Evolutionary conservation across 2,888 invertebrate genomes (phyloP).

Genomic region (Belgica antarctica): DNA sequence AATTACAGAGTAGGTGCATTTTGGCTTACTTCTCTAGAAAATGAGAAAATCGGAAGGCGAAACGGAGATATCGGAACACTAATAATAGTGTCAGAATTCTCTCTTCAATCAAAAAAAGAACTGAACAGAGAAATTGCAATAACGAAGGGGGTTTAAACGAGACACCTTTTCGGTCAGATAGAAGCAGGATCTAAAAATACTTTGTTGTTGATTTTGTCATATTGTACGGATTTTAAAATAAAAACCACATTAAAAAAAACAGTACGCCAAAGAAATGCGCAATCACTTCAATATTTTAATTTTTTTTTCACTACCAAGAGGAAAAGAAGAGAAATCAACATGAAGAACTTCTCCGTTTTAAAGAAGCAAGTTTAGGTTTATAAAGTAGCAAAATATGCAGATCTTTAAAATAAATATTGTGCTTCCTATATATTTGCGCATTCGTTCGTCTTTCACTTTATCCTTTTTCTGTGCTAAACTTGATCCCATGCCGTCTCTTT

Average conservation of each 20-base stretch:
- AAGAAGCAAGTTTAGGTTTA: too few species aligned
- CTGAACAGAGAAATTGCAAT: neutral
- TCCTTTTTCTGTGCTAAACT: neutral
- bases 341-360: too few species aligned
- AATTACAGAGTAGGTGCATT: neutral
- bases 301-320: neutral
- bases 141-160: neutral
- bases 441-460: neutral
- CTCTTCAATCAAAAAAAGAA: neutral
- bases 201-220: too few species aligned
- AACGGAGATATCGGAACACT: neutral
- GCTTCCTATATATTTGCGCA: neutral
- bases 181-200: too few species aligned
- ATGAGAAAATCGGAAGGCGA: neutral
- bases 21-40: neutral
- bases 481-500: conserved; percentile 27
- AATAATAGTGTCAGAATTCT: conserved; percentile 2
- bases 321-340: too few species aligned
- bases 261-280: too few species aligned
- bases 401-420: neutral
- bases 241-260: too few species aligned
- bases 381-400: neutral
- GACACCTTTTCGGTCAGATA: neutral
- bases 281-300: too few species aligned
- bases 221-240: too few species aligned